phyloP scores from a whole-genome alignment of 2,113 vertebrate species.

The Mungos mungo region DNA sequence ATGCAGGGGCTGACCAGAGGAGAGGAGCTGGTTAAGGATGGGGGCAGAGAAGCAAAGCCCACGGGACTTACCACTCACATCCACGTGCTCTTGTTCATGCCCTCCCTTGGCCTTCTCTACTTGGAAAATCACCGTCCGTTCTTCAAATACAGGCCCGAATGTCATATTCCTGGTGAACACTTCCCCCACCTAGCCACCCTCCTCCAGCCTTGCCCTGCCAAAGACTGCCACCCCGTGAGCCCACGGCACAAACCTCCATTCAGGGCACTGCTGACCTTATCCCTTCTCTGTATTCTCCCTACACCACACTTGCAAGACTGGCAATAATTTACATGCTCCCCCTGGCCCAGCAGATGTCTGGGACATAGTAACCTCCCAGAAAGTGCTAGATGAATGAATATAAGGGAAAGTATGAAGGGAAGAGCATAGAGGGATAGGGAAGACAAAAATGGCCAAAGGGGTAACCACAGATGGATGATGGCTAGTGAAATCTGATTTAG shows the following conservation, averaged over 20 bases:
- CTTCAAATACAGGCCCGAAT: neutral
- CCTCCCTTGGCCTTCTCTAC: neutral
- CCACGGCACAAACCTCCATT: neutral
- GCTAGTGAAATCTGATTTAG: neutral
- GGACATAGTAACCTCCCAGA: neutral
- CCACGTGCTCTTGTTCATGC: neutral
- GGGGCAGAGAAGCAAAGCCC: neutral
- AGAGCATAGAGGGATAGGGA: neutral
- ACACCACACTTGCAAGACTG: neutral
- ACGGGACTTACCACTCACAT: accelerated
- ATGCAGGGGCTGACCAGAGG: neutral
- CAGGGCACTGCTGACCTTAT: neutral
- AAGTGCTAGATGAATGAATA: neutral
- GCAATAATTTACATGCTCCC: neutral
- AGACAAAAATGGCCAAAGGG: neutral
- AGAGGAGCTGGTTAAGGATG: neutral
- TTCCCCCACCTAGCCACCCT: neutral
- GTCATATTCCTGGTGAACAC: neutral
- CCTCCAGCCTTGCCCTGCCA: neutral
- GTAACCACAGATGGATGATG: neutral
- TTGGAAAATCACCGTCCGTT: neutral
- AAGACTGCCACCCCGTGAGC: neutral
- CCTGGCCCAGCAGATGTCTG: neutral
- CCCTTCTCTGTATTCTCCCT: neutral
- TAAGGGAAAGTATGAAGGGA: neutral